Base-by-base conservation (phyloP, 2,888 invertebrate genomes). In the Acrobasis repandana region DNA sequence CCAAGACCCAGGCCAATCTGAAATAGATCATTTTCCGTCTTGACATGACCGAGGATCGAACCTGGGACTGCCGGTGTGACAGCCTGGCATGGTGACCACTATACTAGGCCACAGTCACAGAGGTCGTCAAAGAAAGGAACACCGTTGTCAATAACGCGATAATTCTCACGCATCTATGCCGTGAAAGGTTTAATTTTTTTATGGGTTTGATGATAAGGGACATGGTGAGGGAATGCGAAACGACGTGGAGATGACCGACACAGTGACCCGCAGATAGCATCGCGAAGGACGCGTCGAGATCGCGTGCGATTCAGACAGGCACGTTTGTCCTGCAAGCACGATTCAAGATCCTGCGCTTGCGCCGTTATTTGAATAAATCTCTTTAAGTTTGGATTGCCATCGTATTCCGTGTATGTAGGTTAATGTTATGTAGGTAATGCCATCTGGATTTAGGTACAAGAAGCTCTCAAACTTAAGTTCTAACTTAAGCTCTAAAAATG, bases 261-360 rank as follows among this genome's bases (percentile, higher is more conserved):
- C 47, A 60, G 60, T 60, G 60, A 60, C 60, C 60, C 16, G 9
- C 10, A 46, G 51, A 51, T 58, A 51, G 50, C 10, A 60, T 60
- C 60, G 33, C 34, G 52, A 52, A 60, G 60, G 60, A 60, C 60
- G 52, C 60, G 34, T 4, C 4, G 6, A 28, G 60, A 60, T 60
- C 18, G 60, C 60, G 60, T 54, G 47, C 51, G 52, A 60, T 60
- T 28, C 33, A 9, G 10, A 10, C 47, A 36, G 15, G 52, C 60
- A 60, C 60, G 60, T 58, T 16, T 20, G 49, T 52, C 52, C 60
- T 47, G 60, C 43, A 11, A 18, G 51, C 60, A 52, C 60, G 60
- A 59, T 50, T 52, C 34, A 47, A 34, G 34, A 34, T 48, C 34
- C 47, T 54, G 54, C 38, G 38, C 54, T 54, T 36, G 36, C 9